Percentiles rank a stretch among this genome's conserved stretches.
phyloP scores from a whole-genome alignment of 2,797 vertebrate genomes.

The Lateolabrax maculatus region DNA sequence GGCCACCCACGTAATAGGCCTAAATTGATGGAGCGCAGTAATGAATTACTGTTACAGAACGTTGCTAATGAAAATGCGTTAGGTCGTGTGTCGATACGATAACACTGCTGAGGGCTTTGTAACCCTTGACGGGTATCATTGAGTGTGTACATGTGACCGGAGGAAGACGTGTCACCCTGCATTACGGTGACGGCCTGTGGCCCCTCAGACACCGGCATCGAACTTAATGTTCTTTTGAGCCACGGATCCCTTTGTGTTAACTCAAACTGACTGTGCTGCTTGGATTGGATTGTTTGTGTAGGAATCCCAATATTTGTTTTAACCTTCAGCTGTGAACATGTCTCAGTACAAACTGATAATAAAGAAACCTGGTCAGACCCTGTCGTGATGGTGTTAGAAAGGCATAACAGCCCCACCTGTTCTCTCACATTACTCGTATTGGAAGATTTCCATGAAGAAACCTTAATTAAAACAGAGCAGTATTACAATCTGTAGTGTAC shows the following conservation, averaged over 20 bases:
- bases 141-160: slow-evolving; percentile 27
- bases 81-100: slow-evolving; percentile 46
- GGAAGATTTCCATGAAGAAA: slow-evolving; percentile 1
- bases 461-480: neutral
- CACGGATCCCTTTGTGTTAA: slow-evolving; percentile 60
- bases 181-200: slow-evolving; percentile 70
- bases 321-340: slow-evolving; percentile 52
- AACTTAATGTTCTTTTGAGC: slow-evolving; percentile 73
- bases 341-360: slow-evolving; percentile 21
- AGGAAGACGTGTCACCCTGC: slow-evolving; percentile 64
- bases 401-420: neutral
- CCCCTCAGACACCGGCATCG: slow-evolving; percentile 58
- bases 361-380: slow-evolving; percentile 25
- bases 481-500: neutral
- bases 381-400: slow-evolving; percentile 1
- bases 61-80: slow-evolving; percentile 61
- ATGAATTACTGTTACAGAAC: slow-evolving; percentile 62
- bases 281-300: slow-evolving; percentile 42
- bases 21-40: slow-evolving; percentile 57
- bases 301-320: slow-evolving; percentile 50
- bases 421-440: neutral
- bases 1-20: slow-evolving; percentile 57
- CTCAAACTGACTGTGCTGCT: slow-evolving; percentile 65
- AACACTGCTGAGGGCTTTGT: slow-evolving; percentile 38
- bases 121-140: slow-evolving; percentile 30